Percentiles rank a stretch among this genome's conserved stretches.
phyloP scores from a whole-genome alignment of 2,888 invertebrate genomes.

The Molorchus minor region DNA sequence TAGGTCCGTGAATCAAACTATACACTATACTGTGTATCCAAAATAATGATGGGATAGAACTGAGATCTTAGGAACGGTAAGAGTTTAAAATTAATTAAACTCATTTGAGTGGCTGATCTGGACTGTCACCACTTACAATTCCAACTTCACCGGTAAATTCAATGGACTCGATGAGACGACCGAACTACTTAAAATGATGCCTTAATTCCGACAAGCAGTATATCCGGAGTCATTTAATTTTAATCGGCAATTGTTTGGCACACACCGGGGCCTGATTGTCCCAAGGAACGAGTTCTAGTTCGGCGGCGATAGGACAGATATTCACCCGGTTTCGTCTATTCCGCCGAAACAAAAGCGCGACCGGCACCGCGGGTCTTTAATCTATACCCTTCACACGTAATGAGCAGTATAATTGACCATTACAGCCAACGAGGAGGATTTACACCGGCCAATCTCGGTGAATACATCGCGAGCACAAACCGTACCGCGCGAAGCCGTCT shows the following conservation, averaged over 20 bases:
- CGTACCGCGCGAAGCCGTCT: constrained; percentile 4
- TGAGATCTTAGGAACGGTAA: too few relatives aligned
- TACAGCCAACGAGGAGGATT: constrained; percentile 10
- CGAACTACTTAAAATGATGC: background rate
- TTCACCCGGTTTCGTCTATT: background rate
- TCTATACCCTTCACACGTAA: constrained; percentile 6
- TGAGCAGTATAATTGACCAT: constrained; percentile 3
- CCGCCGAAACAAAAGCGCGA: background rate
- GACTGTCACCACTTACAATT: too few relatives aligned
- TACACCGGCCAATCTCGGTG: constrained; percentile 5
- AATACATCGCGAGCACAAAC: constrained; percentile 14
- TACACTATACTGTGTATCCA: too few relatives aligned
- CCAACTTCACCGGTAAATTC: background rate
- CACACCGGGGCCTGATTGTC: too few relatives aligned
- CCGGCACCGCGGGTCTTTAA: background rate
- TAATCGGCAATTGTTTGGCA: too few relatives aligned
- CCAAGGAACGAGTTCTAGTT: too few relatives aligned
- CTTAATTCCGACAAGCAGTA: background rate
- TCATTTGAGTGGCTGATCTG: too few relatives aligned
- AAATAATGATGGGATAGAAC: too few relatives aligned
- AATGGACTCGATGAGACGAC: background rate
- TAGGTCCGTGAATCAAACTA: too few relatives aligned
- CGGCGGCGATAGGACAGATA: background rate
- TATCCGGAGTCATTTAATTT: too few relatives aligned
- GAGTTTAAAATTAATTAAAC: too few relatives aligned